Percentiles rank a stretch among this genome's conserved stretches.
phyloP scores from a whole-genome alignment of 1,140 invertebrate genomes.

The Leptopilina boulardi region DNA sequence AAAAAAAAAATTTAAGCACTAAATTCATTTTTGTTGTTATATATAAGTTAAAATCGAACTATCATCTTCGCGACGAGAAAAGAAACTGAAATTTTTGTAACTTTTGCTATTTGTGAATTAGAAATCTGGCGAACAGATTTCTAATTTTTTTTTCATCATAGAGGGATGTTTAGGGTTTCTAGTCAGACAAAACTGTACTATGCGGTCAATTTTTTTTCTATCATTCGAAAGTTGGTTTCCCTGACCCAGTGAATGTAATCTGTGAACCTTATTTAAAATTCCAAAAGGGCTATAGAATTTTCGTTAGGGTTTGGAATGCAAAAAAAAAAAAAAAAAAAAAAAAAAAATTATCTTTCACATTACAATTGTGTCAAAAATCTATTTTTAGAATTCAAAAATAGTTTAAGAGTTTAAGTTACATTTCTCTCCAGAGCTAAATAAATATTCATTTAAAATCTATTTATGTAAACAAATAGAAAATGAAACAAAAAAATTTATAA shows the following conservation, averaged over 20 bases:
- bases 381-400: no score
- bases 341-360: no score
- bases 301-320: no score
- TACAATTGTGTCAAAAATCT: no score
- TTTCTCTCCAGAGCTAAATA: no score
- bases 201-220: conserved; percentile 49
- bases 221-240: conserved; percentile 56
- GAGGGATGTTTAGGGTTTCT: conserved; percentile 34
- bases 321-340: no score
- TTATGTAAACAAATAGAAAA: no score
- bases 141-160: conserved; percentile 56
- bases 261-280: not conserved
- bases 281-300: not conserved
- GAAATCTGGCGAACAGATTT: conserved; percentile 57
- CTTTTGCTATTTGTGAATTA: conserved; percentile 39
- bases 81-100: not conserved
- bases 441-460: no score
- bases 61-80: conserved; percentile 15
- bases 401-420: no score
- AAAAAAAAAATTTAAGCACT: no score
- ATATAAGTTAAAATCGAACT: not conserved
- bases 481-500: no score
- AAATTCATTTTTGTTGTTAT: not conserved
- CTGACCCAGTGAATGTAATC: conserved; percentile 40
- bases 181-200: not conserved